Evolutionary conservation across 1,140 invertebrate genomes (phyloP).

Genomic region (Pseudomyrmex gracilis): DNA sequence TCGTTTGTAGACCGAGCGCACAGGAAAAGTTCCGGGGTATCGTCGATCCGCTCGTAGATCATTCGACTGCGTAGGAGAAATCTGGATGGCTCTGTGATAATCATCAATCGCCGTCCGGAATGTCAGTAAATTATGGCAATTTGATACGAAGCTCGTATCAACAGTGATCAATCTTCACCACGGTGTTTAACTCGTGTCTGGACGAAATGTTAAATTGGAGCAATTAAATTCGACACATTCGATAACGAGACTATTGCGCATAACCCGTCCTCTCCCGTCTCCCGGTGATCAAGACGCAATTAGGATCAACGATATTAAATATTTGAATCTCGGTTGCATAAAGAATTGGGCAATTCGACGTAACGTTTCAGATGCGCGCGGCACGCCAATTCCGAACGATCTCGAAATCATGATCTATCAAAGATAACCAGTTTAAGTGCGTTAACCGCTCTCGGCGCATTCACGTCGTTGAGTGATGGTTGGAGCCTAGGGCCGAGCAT

Average conservation of each 20-base stretch:
- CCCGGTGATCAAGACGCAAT: constrained; percentile 44
- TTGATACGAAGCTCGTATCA: constrained; percentile 24
- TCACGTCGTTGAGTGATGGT: constrained; percentile 65
- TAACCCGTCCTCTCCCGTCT: constrained; percentile 37
- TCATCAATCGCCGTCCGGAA: constrained; percentile 40
- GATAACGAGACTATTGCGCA: constrained; percentile 53
- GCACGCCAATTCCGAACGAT: constrained; percentile 61
- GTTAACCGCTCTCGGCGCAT: constrained; percentile 39
- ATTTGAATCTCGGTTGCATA: constrained; percentile 68
- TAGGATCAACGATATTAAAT: constrained; percentile 35
- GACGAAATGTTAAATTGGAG: constrained; percentile 21
- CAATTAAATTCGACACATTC: constrained; percentile 31
- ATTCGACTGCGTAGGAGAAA: constrained; percentile 35
- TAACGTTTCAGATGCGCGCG: constrained; percentile 48
- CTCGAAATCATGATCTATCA: constrained; percentile 66
- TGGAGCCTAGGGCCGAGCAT: constrained; percentile 64
- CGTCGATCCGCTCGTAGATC: constrained; percentile 43
- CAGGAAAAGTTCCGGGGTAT: constrained; percentile 47
- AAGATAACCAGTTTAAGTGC: constrained; percentile 46
- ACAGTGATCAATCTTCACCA: constrained; percentile 35
- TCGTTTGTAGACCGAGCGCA: constrained; percentile 23
- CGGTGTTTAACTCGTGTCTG: background rate
- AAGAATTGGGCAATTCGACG: constrained; percentile 71
- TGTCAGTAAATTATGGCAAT: constrained; percentile 30
- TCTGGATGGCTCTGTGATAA: constrained; percentile 19